A percentile compares a stretch with the other conserved stretches of the same genome.
Conservation (phyloP, 2,797 vertebrate genomes). For the Leuciscus waleckii region DNA sequence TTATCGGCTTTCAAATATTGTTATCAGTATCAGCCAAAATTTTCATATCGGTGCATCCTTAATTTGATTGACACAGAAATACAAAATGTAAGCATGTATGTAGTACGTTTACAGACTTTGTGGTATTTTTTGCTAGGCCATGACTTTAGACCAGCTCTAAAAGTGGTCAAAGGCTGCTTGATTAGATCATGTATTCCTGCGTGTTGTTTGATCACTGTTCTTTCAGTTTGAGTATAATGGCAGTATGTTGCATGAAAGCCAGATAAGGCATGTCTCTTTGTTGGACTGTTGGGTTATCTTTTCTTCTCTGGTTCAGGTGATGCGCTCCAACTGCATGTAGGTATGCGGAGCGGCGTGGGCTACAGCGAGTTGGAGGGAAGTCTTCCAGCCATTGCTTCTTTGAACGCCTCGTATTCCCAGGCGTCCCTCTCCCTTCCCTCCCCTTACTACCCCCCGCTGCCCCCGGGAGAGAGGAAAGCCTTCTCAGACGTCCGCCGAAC, state of each 20-base stretch:
- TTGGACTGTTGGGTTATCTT: background rate
- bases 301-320: constrained; percentile 42
- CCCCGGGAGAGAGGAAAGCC: constrained; percentile 73
- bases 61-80: background rate
- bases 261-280: background rate
- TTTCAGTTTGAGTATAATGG: background rate
- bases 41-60: no score
- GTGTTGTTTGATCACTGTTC: constrained; percentile 1
- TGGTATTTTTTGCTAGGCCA: background rate
- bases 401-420: constrained; percentile 84
- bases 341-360: constrained; percentile 76
- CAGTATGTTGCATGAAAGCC: background rate
- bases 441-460: constrained; percentile 64
- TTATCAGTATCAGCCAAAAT: no score
- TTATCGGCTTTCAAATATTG: no score
- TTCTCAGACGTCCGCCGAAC: constrained; percentile 96
- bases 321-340: constrained; percentile 67
- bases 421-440: constrained; percentile 81
- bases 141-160: background rate
- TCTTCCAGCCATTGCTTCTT: constrained; percentile 88
- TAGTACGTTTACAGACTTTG: background rate
- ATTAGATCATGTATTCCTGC: background rate
- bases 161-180: constrained; percentile 13
- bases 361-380: constrained; percentile 84
- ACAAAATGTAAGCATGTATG: background rate